phyloP scores from a whole-genome alignment of 2,113 vertebrate species.

The Desmodus rotundus region DNA sequence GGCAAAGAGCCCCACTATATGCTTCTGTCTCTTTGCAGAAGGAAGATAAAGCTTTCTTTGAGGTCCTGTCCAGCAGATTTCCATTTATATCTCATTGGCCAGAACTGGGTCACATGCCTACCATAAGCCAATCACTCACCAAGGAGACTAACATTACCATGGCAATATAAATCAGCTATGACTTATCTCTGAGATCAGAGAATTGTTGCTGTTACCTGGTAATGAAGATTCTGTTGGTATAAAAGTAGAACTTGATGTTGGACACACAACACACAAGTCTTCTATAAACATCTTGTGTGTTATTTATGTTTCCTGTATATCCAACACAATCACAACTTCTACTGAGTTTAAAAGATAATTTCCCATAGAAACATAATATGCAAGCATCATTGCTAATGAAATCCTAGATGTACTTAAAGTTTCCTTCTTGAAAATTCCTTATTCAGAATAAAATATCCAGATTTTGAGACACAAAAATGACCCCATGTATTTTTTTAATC shows the following conservation, averaged over 20 bases:
- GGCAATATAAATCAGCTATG: neutral
- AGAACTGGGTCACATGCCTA: neutral
- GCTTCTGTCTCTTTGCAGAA: neutral
- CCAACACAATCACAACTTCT: neutral
- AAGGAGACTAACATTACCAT: neutral
- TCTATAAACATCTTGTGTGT: neutral
- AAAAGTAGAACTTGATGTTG: neutral
- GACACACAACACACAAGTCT: neutral
- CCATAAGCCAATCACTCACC: neutral
- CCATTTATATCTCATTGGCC: neutral
- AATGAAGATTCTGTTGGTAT: neutral
- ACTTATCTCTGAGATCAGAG: neutral
- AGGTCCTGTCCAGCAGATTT: neutral
- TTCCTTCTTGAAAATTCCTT: conserved; percentile 33
- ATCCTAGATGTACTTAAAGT: neutral
- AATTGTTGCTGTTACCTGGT: neutral
- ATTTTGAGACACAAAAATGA: conserved; percentile 17
- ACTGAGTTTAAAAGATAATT: neutral
- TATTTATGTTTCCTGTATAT: neutral
- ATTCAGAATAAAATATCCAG: conserved; percentile 22
- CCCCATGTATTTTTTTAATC: neutral
- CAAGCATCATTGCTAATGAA: neutral
- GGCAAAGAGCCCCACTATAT: neutral
- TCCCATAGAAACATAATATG: neutral
- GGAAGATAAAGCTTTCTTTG: neutral